These are phyloP conservation scores for Gymnobelideus leadbeateri DNA, from an alignment of 2,113 vertebrate species.

Conservation along the genomic window DNA sequence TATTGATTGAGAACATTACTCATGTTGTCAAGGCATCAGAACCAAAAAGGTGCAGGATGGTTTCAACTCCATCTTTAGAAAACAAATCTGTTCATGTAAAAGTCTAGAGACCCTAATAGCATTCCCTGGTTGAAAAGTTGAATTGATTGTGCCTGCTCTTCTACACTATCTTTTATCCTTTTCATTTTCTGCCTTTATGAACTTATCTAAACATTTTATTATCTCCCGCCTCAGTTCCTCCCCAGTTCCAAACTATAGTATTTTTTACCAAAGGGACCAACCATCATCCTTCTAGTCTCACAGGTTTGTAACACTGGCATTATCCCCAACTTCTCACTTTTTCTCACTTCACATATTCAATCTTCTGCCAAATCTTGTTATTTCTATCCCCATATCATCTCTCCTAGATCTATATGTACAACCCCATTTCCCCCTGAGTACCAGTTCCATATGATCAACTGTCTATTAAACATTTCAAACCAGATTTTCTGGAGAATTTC, in stretches of 20 bases:
- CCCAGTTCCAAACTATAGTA: neutral
- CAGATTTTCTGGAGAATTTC: constrained; percentile 7
- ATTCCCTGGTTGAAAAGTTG: no score
- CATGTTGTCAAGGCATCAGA: neutral
- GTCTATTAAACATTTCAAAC: neutral
- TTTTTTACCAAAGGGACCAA: neutral
- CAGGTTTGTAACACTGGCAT: neutral
- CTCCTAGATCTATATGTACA: neutral
- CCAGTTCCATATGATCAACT: neutral
- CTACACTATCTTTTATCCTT: neutral
- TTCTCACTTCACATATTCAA: neutral
- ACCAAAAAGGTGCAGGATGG: neutral
- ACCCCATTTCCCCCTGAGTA: neutral
- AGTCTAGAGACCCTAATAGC: neutral
- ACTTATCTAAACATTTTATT: neutral
- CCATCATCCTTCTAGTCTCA: neutral
- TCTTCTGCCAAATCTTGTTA: neutral
- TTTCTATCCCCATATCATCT: neutral
- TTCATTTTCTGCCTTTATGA: neutral
- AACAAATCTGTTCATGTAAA: neutral
- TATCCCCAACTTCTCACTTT: neutral
- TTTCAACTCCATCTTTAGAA: neutral
- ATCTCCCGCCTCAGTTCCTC: neutral
- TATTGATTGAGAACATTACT: neutral
- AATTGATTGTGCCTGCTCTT: no score